Percentiles rank a stretch among this genome's conserved stretches.
Conservation (phyloP, 2,888 invertebrate genomes). For the Tipula unca region DNA sequence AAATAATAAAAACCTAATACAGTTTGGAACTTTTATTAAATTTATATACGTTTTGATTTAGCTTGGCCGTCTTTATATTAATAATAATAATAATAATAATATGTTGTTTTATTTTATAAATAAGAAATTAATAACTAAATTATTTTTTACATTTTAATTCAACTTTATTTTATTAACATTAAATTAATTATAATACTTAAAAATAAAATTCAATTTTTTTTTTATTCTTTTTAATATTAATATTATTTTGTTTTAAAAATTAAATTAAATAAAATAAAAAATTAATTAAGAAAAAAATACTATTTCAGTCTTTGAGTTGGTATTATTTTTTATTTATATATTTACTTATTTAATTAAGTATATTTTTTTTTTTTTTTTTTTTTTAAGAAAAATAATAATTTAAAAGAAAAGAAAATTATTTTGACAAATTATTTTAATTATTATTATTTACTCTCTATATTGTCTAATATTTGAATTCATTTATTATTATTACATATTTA, state of each 20-base stretch:
- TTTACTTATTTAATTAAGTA: not conserved
- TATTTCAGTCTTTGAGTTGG: constrained; percentile 17
- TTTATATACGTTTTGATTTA: not conserved
- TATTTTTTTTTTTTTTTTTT: no score
- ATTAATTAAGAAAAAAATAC: not conserved
- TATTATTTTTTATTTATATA: constrained; percentile 8
- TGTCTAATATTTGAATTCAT: constrained; percentile 16
- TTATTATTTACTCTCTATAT: not conserved
- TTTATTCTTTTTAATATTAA: not conserved
- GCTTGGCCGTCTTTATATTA: not conserved
- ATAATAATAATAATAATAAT: not conserved
- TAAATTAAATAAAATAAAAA: not conserved
- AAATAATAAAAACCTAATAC: not conserved
- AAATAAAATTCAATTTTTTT: not conserved
- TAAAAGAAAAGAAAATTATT: not conserved
- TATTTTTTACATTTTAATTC: not conserved
- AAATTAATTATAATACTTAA: not conserved
- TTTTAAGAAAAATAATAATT: not conserved
- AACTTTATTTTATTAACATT: not conserved
- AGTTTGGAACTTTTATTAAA: not conserved
- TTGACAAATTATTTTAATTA: not conserved
- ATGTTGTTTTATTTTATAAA: not conserved
- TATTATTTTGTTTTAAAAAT: not conserved
- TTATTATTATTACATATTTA: not conserved
- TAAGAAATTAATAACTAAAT: not conserved